phyloP scores from a whole-genome alignment of 2,113 vertebrate genomes.

The Hydrochoerus hydrochaeris region DNA sequence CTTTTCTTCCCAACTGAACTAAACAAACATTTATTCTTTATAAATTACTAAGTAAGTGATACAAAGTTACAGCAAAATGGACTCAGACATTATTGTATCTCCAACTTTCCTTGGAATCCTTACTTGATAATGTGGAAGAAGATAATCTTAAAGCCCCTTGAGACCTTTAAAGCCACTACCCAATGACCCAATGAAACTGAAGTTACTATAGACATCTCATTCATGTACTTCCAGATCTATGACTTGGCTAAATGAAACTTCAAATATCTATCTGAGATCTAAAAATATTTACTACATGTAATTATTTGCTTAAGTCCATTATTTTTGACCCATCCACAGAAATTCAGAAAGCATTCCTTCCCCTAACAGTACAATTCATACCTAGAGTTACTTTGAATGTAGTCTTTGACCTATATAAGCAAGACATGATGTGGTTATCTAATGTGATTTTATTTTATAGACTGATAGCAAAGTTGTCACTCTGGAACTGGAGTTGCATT shows the following conservation, averaged over 20 bases:
- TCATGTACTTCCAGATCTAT: background rate
- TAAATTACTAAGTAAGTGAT: background rate
- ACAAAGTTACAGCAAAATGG: background rate
- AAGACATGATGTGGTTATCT: background rate
- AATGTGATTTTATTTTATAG: constrained; percentile 27
- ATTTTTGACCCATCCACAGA: background rate
- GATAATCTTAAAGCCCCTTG: background rate
- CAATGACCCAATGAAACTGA: background rate
- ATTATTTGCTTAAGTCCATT: background rate
- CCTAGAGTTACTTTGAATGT: constrained; percentile 14
- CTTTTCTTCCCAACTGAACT: background rate
- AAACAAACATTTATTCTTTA: background rate
- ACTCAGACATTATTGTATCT: background rate
- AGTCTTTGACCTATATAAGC: background rate
- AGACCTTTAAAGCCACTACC: background rate
- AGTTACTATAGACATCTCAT: background rate
- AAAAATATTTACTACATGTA: background rate
- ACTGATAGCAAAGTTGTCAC: background rate
- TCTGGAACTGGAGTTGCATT: background rate
- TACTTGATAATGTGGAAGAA: background rate
- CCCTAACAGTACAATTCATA: background rate
- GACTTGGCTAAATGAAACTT: background rate
- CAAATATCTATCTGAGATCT: background rate
- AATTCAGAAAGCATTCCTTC: constrained; percentile 45
- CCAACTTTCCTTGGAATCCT: constrained; percentile 22